Conservation (phyloP, 2,888 invertebrate species). For the Blomia tropicalis region DNA sequence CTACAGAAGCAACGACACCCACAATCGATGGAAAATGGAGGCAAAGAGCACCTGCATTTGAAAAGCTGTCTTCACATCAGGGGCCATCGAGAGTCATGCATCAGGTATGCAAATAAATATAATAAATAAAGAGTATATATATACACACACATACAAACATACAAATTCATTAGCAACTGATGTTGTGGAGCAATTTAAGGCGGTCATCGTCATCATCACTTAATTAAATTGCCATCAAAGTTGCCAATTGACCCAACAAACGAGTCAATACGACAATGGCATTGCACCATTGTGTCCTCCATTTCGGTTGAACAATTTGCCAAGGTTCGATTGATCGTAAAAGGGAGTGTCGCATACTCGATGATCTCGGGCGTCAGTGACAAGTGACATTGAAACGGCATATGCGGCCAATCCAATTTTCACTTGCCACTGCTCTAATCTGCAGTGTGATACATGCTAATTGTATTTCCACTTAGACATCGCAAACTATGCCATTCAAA, state of each 20-base stretch:
- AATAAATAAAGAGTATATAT: not conserved
- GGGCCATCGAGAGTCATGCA: no score
- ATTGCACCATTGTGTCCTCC: no score
- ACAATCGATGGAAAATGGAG: no score
- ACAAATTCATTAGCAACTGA: not conserved
- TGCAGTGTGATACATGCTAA: no score
- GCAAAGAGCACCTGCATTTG: no score
- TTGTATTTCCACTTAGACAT: not conserved
- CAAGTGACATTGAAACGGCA: not conserved
- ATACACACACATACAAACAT: not conserved
- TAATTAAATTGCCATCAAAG: slow-evolving; percentile 16
- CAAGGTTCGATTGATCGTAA: not conserved
- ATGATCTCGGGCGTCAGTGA: not conserved
- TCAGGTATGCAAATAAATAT: slow-evolving; percentile 8
- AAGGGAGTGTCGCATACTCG: not conserved
- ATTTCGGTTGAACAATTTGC: no score
- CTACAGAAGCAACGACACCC: slow-evolving; percentile 8
- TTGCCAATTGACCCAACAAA: not conserved
- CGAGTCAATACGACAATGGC: no score
- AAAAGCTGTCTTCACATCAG: no score
- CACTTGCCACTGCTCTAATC: no score
- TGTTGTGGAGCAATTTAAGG: not conserved
- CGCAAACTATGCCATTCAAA: no score
- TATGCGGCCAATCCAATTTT: no score
- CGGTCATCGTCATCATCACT: no score